Evolutionary conservation across 2,888 invertebrate species (phyloP), one percentile per base, ranked within the genome.

Genomic region (Nemotelus nigrinus): DNA sequence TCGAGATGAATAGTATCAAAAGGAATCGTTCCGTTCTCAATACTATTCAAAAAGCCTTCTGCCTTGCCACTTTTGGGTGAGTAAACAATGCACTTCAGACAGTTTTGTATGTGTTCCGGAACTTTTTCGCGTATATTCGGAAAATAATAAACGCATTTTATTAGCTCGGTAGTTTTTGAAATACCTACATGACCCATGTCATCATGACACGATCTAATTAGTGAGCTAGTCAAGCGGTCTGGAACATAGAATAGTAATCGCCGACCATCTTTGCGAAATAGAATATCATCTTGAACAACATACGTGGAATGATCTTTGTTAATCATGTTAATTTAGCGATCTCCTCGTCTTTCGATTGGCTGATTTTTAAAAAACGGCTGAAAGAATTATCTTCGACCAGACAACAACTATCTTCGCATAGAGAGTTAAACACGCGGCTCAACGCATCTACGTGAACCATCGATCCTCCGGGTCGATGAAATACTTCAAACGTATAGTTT

Each of bases 1-100:
- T 88, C 87, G 0, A 88, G 76, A 78, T 88, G 86, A 41, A 88
- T 50, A 0, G 85, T 87, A 74, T 87, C 83, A 68, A 88, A 85
- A 0, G 86, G 87, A 5, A 82, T 80, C 0, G 82, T 77, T 3
- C 83, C 80, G 71, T 87, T 87, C 39, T 83, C 82, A 48, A 87
- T 87, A 0, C 85, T 85, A 76, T 86, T 83, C 3, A 87, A 77
- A 8, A 81, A 80, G 39, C 86, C 86, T 72, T 83, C 83, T 10
- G 71, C 70, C 3, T 81, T 80, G 0, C 80, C 80, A 0, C 76
- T 64, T 79, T 86, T 86, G 10, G n/a, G n/a, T n/a, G 82, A 84
- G 57, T 79, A 83, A 2, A 81, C 41, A 3, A 86, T 76, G 76
- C 87, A 88, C 7, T 84, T 80, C 0, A 88, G 80, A 78, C 87